Evolutionary conservation across 2,797 vertebrate species (phyloP), one percentile per base, ranked within the genome.

Genomic region (Oceanodroma leucorhoa): DNA sequence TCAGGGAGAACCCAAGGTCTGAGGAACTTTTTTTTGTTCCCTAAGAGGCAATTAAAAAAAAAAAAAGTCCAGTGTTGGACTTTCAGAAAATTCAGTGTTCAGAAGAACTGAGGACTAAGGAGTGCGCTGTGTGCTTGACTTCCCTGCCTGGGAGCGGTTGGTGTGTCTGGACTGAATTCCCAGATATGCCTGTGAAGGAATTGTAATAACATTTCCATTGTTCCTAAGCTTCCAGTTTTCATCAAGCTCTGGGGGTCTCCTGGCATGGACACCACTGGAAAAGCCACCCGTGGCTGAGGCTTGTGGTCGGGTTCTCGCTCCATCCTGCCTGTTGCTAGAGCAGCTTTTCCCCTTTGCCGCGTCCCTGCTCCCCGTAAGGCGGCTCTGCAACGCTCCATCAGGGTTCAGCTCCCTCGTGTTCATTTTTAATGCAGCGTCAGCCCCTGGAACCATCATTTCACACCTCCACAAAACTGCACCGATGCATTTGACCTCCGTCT

Each of bases 401-500:
- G 29, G 3, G 16, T 1, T 41, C 61, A 26, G 55, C 34, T 66
- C 45, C 30, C 14, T 21, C 8, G 6, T 16, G 0, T 3, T 19
- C 36, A 36, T 36, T 36, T 36, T 24, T 36, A 30, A 53, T 87
- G 66, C 41, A 46, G 75, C 5, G 0, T 18, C 70, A 18, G 20
- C 6, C 58, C 58, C 50, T 20, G 6, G 29, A 45, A 29, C 21
- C 4, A 3, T 8, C 32, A 6, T 41, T n/a, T 72, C 62, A 13
- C 7, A 12, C 9, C 50, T 62, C 67, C 43, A 17, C 71, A 17
- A 5, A 88, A 27, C 60, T 10, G 32, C n/a, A 2, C 23, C 5
- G 78, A 1, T 19, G 51, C 11, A 11, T 12, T 62, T 4, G 2
- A 0, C 5, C 50, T 43, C 19, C 19, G 4, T 5, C 67, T 18